These are phyloP conservation scores for Sceliomorpha sp. DNA, from an alignment of 2,888 invertebrate genomes.

Conservation along the genomic window DNA sequence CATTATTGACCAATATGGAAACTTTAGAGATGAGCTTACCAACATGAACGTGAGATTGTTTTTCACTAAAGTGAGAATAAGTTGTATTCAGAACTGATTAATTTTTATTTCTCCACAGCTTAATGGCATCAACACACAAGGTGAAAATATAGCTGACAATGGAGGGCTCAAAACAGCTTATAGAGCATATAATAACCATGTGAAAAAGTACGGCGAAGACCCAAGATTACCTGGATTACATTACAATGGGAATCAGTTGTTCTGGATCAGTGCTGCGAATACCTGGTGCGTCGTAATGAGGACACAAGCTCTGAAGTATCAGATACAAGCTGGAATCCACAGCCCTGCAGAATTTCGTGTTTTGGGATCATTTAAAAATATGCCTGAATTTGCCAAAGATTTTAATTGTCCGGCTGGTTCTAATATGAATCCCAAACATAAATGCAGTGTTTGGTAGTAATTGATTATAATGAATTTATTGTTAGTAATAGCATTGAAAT, in stretches of 20 bases:
- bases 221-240: conserved; percentile 86
- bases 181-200: conserved; percentile 89
- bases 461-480: too few species aligned
- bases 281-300: conserved; percentile 60
- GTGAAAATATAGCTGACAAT: conserved; percentile 92
- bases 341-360: too few species aligned
- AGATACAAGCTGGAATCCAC: too few species aligned
- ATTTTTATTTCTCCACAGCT: conserved; percentile 83
- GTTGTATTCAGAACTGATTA: too few species aligned
- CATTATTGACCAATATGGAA: conserved; percentile 95
- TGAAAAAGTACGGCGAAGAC: conserved; percentile 84
- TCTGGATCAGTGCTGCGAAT: conserved; percentile 72
- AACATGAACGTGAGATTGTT: conserved; percentile 83
- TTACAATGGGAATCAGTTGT: conserved; percentile 82
- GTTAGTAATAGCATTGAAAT: too few species aligned
- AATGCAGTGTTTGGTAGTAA: conserved; percentile 84
- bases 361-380: conserved; percentile 80
- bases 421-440: conserved; percentile 83
- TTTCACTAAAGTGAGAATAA: too few species aligned
- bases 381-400: conserved; percentile 80
- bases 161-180: conserved; percentile 95
- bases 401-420: conserved; percentile 82
- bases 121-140: too few species aligned
- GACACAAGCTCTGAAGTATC: too few species aligned
- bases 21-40: conserved; percentile 89